Evolutionary conservation across 2,113 vertebrate genomes (phyloP).

Genomic region (Verasper variegatus): DNA sequence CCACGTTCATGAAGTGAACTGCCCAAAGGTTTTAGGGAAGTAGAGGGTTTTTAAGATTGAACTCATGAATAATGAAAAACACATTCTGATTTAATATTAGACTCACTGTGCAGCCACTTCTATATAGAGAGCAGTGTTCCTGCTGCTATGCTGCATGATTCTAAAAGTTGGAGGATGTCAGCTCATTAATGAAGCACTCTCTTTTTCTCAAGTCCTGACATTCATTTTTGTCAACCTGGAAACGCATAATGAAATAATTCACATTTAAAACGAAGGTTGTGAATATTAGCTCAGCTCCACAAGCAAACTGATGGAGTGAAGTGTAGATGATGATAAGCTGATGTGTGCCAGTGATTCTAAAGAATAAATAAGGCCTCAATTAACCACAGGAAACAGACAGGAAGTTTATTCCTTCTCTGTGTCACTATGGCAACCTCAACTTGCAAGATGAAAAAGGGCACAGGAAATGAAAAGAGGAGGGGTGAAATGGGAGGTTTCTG

Average conservation of each 20-base stretch:
- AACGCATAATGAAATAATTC: neutral
- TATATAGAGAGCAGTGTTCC: no score
- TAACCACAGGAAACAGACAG: conserved; percentile 64
- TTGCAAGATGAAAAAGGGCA: conserved; percentile 40
- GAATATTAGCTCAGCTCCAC: neutral
- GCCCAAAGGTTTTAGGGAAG: no score
- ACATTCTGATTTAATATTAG: no score
- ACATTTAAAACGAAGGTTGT: conserved; percentile 3
- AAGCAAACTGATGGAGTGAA: conserved; percentile 2
- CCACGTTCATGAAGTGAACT: no score
- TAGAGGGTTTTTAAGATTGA: no score
- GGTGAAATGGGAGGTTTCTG: conserved; percentile 48
- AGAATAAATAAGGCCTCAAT: conserved; percentile 39
- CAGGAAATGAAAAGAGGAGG: conserved; percentile 76
- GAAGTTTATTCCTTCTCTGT: conserved; percentile 69
- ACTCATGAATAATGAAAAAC: no score
- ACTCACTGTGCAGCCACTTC: no score
- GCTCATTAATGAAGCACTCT: neutral
- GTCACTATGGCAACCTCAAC: conserved; percentile 71
- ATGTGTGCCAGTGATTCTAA: conserved; percentile 9
- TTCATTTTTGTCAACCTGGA: neutral
- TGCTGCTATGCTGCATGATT: no score
- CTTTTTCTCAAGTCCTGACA: conserved; percentile 9
- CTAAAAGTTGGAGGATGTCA: no score
- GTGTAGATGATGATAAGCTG: neutral